Conservation (phyloP, 1,140 invertebrate species). For the Panagrolaimus sp. region DNA sequence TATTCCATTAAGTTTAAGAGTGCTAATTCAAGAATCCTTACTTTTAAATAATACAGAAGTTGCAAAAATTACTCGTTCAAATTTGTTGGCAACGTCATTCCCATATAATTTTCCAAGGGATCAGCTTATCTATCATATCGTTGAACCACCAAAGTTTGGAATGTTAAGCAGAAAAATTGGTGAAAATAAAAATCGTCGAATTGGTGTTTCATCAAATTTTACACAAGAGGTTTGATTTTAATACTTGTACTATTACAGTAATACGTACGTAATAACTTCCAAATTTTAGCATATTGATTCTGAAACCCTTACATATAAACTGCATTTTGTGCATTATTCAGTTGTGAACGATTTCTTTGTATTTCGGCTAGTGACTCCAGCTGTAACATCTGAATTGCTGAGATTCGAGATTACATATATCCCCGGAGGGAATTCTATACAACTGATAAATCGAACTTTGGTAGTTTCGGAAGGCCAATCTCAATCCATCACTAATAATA, state of each 20-base stretch:
- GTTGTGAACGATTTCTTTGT: constrained; percentile 56
- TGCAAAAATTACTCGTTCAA: constrained; percentile 22
- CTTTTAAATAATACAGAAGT: constrained; percentile 52
- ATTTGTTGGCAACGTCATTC: constrained; percentile 55
- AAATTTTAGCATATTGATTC: constrained; percentile 52
- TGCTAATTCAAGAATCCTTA: constrained; percentile 51
- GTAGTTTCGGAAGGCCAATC: constrained; percentile 49
- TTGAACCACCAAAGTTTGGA: constrained; percentile 55
- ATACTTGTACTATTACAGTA: constrained; percentile 4
- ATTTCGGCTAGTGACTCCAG: constrained; percentile 51
- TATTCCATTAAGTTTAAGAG: constrained; percentile 52
- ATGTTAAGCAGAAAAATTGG: constrained; percentile 46
- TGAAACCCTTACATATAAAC: constrained; percentile 44
- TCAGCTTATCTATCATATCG: constrained; percentile 49
- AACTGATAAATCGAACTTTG: constrained; percentile 51
- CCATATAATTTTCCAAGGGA: constrained; percentile 42
- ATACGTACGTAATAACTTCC: background rate
- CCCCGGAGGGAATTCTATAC: constrained; percentile 47
- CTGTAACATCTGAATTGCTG: constrained; percentile 45
- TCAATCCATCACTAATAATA: constrained; percentile 48
- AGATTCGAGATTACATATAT: constrained; percentile 53
- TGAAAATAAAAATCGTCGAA: constrained; percentile 34
- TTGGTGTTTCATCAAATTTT: constrained; percentile 57
- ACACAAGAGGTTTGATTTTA: constrained; percentile 43
- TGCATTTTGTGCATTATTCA: constrained; percentile 53